phyloP scores from a whole-genome alignment of 2,888 invertebrate species.

The Oligia strigilis region DNA sequence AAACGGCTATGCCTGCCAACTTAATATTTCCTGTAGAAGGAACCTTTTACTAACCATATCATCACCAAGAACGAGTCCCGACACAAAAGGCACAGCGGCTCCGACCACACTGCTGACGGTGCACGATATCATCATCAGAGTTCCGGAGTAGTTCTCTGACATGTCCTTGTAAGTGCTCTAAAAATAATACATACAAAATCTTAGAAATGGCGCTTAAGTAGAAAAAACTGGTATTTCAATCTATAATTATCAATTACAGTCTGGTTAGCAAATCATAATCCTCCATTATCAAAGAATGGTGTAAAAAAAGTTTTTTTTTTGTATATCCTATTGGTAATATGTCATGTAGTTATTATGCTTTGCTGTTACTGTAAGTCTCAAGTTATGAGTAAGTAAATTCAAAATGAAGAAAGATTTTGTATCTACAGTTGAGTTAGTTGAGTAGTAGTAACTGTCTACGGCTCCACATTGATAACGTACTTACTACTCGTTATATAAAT shows the following conservation, averaged over 20 bases:
- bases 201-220: not conserved
- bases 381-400: no score
- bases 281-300: no score
- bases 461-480: not conserved
- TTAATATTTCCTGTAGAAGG: not conserved
- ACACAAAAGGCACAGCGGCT: slow-evolving; percentile 75
- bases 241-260: no score
- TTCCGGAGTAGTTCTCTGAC: slow-evolving; percentile 81
- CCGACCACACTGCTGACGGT: slow-evolving; percentile 76
- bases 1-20: no score
- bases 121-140: slow-evolving; percentile 76
- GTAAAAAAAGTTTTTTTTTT: no score
- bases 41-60: slow-evolving; percentile 70
- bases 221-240: not conserved
- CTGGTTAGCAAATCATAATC: no score
- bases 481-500: not conserved
- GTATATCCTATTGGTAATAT: no score
- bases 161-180: slow-evolving; percentile 81
- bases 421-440: not conserved
- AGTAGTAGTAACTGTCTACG: not conserved
- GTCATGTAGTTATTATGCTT: no score
- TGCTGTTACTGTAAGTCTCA: no score
- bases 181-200: not conserved
- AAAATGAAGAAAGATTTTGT: not conserved
- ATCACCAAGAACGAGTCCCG: slow-evolving; percentile 75